Conservation (phyloP, 2,888 invertebrate genomes). For the Drosophila mercatorum region DNA sequence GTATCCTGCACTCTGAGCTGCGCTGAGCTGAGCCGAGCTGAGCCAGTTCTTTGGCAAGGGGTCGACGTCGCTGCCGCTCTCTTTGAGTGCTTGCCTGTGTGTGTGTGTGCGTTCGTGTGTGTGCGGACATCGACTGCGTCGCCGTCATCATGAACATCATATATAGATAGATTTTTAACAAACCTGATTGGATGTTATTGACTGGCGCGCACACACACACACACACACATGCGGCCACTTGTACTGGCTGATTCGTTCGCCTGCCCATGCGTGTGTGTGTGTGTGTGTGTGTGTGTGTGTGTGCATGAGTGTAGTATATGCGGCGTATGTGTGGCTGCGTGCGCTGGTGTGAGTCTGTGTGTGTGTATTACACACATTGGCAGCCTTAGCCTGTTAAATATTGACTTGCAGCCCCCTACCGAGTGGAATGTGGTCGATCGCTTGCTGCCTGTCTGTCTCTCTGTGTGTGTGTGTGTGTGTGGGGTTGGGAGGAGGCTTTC, state of each 20-base stretch:
- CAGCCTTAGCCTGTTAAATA: slow-evolving; percentile 51
- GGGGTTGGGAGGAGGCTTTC: slow-evolving; percentile 7
- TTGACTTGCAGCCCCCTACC: slow-evolving; percentile 47
- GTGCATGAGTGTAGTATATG: slow-evolving; percentile 7
- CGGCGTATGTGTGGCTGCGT: slow-evolving; percentile 1
- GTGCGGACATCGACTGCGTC: slow-evolving; percentile 80
- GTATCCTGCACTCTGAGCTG: slow-evolving; percentile 45
- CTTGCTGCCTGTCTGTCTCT: neutral
- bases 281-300: slow-evolving; percentile 1
- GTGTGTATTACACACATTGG: slow-evolving; percentile 41
- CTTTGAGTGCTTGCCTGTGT: slow-evolving; percentile 21
- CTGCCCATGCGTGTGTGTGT: slow-evolving; percentile 32
- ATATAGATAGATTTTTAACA: slow-evolving; percentile 85
- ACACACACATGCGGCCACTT: slow-evolving; percentile 49
- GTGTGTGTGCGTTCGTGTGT: slow-evolving; percentile 38
- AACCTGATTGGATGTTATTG: slow-evolving; percentile 85
- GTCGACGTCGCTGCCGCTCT: slow-evolving; percentile 46
- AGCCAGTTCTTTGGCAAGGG: slow-evolving; percentile 56
- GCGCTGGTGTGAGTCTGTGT: neutral
- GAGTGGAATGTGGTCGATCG: slow-evolving; percentile 54
- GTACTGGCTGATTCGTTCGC: slow-evolving; percentile 72
- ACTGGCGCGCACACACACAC: slow-evolving; percentile 74
- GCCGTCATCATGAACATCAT: slow-evolving; percentile 81
- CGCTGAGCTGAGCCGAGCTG: slow-evolving; percentile 48
- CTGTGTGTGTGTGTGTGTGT: neutral